Percentiles rank a stretch among this genome's conserved stretches.
These are phyloP conservation scores for Erebia epiphron DNA, from an alignment of 2,888 invertebrate genomes.

Conservation along the genomic window DNA sequence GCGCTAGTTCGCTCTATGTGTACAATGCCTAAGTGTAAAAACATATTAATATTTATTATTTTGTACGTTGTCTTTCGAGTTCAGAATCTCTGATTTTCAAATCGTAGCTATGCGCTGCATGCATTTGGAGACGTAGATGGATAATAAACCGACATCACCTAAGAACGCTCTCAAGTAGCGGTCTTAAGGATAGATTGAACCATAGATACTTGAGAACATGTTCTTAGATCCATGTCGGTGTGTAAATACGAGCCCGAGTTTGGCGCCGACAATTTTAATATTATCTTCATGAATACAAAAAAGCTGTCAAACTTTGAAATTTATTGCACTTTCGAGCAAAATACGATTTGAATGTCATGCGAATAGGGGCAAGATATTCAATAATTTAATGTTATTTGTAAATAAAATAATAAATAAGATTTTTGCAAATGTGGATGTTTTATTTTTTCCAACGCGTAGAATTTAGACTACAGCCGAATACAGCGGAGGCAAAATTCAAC, in stretches of 20 bases:
- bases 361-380: conserved; percentile 12
- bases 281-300: no score
- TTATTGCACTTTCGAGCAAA: no score
- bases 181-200: no score
- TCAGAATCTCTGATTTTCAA: neutral
- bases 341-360: neutral
- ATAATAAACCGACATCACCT: no score
- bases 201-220: no score
- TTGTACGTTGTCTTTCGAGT: neutral
- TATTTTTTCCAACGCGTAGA: neutral
- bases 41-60: conserved; percentile 14
- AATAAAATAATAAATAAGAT: conserved; percentile 56
- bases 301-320: no score
- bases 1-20: neutral
- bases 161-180: no score
- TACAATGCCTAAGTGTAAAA: neutral
- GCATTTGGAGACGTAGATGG: no score
- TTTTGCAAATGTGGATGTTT: conserved; percentile 31
- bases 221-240: no score
- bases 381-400: conserved; percentile 50
- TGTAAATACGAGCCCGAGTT: no score
- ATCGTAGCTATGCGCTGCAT: neutral
- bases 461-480: neutral
- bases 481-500: no score
- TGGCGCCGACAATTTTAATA: no score